phyloP scores from a whole-genome alignment of 1,140 invertebrate species.

The Panagrolaimus sp. region DNA sequence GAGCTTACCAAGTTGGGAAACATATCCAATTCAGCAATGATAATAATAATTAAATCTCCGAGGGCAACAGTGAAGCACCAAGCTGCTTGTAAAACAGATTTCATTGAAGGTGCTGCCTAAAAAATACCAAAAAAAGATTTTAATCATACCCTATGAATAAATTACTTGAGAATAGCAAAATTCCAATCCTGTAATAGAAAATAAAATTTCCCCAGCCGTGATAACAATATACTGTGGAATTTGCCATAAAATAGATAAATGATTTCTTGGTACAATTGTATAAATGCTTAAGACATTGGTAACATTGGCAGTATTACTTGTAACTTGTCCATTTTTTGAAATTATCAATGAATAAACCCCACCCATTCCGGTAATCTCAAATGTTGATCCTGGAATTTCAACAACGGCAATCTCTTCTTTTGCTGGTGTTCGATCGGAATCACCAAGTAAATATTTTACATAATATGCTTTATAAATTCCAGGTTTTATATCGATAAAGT shows the following conservation, averaged over 20 bases:
- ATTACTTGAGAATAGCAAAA: slow-evolving; percentile 72
- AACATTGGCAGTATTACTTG: not conserved
- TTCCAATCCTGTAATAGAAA: slow-evolving; percentile 80
- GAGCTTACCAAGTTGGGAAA: not conserved
- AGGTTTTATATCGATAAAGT: not conserved
- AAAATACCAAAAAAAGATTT: not conserved
- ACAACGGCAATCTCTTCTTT: not conserved
- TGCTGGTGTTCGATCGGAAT: not conserved
- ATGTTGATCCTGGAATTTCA: not conserved
- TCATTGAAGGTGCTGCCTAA: slow-evolving; percentile 59
- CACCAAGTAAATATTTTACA: not conserved
- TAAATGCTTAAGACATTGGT: slow-evolving; percentile 1
- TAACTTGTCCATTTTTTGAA: not conserved
- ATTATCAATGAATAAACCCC: not conserved
- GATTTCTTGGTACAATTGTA: slow-evolving; percentile 63
- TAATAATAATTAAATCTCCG: slow-evolving; percentile 37
- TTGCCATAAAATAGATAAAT: slow-evolving; percentile 73
- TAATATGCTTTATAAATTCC: slow-evolving; percentile 1
- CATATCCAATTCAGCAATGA: slow-evolving; percentile 13
- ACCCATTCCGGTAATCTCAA: not conserved
- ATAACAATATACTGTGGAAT: slow-evolving; percentile 81
- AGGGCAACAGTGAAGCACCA: slow-evolving; percentile 76
- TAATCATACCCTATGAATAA: too few relatives aligned
- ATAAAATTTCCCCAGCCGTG: slow-evolving; percentile 77
- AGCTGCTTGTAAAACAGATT: slow-evolving; percentile 72